These are phyloP conservation scores for Melopsittacus undulatus DNA, from an alignment of 2,797 vertebrate species.

Conservation along the genomic window DNA sequence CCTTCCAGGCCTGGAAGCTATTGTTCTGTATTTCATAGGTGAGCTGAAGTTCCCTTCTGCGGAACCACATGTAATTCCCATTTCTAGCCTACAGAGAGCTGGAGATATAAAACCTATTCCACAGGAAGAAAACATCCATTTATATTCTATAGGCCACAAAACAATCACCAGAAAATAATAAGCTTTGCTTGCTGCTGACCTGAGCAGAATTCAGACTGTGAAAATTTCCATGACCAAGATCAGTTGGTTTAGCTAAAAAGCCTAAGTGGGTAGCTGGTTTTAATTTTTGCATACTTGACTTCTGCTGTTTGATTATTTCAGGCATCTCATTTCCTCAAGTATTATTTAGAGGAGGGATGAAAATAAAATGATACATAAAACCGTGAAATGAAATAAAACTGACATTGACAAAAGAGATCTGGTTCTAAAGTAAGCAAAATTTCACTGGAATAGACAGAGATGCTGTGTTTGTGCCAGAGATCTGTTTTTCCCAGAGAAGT, in stretches of 20 bases:
- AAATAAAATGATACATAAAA: slow-evolving; percentile 41
- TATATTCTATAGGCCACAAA: slow-evolving; percentile 33
- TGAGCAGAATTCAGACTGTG: slow-evolving; percentile 57
- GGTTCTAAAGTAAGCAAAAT: neutral
- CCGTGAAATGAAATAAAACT: slow-evolving; percentile 28
- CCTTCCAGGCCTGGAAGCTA: neutral
- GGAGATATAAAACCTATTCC: slow-evolving; percentile 8
- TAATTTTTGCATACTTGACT: slow-evolving; percentile 53
- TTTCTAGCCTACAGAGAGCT: slow-evolving; percentile 1
- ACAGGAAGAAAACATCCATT: slow-evolving; percentile 18
- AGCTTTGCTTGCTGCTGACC: slow-evolving; percentile 54
- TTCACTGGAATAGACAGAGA: slow-evolving; percentile 1
- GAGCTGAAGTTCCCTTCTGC: slow-evolving; percentile 16
- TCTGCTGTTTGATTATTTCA: slow-evolving; percentile 55
- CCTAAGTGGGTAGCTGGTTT: slow-evolving; percentile 1
- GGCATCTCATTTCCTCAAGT: slow-evolving; percentile 1
- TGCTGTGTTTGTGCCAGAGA: slow-evolving; percentile 5
- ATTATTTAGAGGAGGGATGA: slow-evolving; percentile 25
- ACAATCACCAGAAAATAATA: slow-evolving; percentile 57
- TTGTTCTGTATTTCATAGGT: neutral
- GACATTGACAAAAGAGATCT: neutral
- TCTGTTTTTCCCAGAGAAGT: neutral
- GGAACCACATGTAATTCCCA: neutral
- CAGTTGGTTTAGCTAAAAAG: slow-evolving; percentile 9
- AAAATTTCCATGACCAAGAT: slow-evolving; percentile 41